Evolutionary conservation across 2,113 vertebrate species (phyloP).

Genomic region (Vulpes ferrilata): DNA sequence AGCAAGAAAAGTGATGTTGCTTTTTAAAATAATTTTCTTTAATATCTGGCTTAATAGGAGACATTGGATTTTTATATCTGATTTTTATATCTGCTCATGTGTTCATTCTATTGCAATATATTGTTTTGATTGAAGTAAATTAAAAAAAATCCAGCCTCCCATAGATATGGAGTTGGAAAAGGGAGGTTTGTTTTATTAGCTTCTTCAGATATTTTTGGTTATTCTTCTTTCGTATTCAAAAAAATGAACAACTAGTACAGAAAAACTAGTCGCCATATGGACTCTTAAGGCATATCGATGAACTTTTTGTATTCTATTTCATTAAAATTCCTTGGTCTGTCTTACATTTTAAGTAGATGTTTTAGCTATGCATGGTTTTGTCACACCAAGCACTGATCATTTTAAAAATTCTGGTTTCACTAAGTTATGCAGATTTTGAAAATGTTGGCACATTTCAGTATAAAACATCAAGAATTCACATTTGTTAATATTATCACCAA

Average conservation of each 20-base stretch:
- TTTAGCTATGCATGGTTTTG: neutral
- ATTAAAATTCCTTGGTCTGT: neutral
- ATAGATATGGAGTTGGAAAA: neutral
- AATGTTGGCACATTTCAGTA: constrained; percentile 4
- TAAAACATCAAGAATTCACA: neutral
- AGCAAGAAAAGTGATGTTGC: neutral
- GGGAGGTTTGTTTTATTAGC: neutral
- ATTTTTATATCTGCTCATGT: neutral
- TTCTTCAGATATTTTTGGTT: neutral
- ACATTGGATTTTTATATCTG: neutral
- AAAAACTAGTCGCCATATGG: neutral
- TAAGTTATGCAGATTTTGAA: neutral
- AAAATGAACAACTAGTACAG: neutral
- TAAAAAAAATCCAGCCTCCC: neutral
- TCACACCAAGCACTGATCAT: neutral
- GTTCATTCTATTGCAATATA: neutral
- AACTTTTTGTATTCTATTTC: neutral
- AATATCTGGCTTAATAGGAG: neutral
- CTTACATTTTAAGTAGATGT: neutral
- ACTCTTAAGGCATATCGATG: neutral
- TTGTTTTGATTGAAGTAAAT: neutral
- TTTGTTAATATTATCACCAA: neutral
- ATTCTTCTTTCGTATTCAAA: neutral
- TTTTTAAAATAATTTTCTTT: neutral
- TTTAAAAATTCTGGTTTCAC: neutral